Conservation (phyloP, 1,140 invertebrate species). For the Oreohelix idahoensis region DNA sequence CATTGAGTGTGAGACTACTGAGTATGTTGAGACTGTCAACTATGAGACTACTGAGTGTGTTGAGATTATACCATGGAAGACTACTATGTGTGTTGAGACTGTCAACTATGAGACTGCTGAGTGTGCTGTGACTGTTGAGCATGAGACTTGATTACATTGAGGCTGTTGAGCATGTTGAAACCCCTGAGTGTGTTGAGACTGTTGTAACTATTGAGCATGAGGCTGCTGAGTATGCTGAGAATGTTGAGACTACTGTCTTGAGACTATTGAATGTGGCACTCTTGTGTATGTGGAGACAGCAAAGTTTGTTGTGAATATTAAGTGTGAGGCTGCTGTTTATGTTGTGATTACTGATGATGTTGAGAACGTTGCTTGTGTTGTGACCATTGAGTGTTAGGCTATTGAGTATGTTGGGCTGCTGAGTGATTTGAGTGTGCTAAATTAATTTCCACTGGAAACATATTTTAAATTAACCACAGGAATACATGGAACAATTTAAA, state of each 20-base stretch:
- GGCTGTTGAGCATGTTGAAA: too few relatives aligned
- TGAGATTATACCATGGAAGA: neutral
- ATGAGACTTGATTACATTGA: too few relatives aligned
- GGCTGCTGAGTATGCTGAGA: constrained; percentile 7
- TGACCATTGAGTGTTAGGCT: too few relatives aligned
- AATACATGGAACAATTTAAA: too few relatives aligned
- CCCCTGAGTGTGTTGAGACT: too few relatives aligned
- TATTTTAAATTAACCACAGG: too few relatives aligned
- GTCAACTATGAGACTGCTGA: neutral
- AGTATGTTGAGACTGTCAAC: neutral
- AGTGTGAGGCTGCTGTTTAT: neutral
- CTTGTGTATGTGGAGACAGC: neutral
- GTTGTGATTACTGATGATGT: neutral
- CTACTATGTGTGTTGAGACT: too few relatives aligned
- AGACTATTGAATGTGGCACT: too few relatives aligned
- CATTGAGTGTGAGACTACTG: neutral
- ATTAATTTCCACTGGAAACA: too few relatives aligned
- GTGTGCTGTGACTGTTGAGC: neutral
- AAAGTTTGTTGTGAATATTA: neutral
- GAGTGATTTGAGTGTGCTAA: too few relatives aligned
- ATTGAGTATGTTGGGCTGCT: too few relatives aligned
- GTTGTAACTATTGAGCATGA: neutral
- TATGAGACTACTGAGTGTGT: constrained; percentile 13
- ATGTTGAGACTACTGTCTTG: neutral
- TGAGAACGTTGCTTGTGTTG: too few relatives aligned